A percentile compares a stretch with the other conserved stretches of the same genome.
These are phyloP conservation scores for Drosophila greeni DNA, from an alignment of 2,888 invertebrate genomes.

Conservation along the genomic window DNA sequence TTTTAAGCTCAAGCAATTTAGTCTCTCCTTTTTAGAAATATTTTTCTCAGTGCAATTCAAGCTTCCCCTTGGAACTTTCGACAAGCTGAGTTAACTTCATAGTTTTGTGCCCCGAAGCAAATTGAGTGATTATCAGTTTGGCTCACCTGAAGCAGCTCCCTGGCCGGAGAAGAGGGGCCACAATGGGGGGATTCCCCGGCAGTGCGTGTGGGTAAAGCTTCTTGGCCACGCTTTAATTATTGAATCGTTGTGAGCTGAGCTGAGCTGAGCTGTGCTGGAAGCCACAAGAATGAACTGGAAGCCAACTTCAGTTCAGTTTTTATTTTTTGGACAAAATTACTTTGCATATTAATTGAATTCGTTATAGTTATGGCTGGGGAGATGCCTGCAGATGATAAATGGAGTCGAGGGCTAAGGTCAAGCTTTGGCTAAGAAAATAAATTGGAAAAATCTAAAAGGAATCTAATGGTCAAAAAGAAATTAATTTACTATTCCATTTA, in stretches of 20 bases:
- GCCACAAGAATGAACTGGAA: conserved; percentile 19
- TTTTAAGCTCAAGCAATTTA: not conserved
- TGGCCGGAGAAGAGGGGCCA: not conserved
- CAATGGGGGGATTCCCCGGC: conserved; percentile 20
- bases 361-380: conserved; percentile 24
- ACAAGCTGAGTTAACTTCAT: conserved; percentile 68
- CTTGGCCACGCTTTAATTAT: conserved; percentile 44
- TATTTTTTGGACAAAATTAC: conserved; percentile 31
- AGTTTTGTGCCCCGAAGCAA: conserved; percentile 63
- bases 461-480: no score
- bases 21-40: not conserved
- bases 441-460: not conserved
- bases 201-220: conserved; percentile 54
- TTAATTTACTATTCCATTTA: not conserved
- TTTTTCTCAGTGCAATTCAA: not conserved
- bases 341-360: conserved; percentile 48
- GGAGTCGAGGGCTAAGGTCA: conserved; percentile 15
- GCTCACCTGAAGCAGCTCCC: conserved; percentile 51
- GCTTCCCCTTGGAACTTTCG: conserved; percentile 23
- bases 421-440: not conserved
- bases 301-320: no score
- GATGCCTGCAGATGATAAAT: conserved; percentile 12
- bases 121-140: conserved; percentile 74
- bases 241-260: conserved; percentile 30
- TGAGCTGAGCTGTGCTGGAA: conserved; percentile 9